Evolutionary conservation across 2,888 invertebrate species (phyloP).

Genomic region (Athetis lepigone): DNA sequence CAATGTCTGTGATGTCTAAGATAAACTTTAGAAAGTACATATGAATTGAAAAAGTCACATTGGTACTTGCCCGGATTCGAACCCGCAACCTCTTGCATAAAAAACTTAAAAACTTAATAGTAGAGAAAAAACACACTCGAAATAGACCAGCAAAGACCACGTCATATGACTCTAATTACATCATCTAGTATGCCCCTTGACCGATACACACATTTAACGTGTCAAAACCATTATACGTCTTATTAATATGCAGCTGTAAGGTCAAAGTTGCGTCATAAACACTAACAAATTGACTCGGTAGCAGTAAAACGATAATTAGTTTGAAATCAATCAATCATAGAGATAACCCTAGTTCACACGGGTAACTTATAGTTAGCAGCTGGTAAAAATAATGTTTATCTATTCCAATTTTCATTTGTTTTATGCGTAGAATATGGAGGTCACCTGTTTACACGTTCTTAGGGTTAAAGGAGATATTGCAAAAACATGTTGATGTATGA

Average conservation of each 20-base stretch:
- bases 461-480: slow-evolving; percentile 16
- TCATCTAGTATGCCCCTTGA: slow-evolving; percentile 34
- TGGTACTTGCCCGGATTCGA: too few species aligned
- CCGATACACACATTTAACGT: slow-evolving; percentile 18
- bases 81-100: too few species aligned
- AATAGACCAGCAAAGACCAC: neutral
- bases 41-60: too few species aligned
- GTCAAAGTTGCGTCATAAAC: slow-evolving; percentile 59
- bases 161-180: slow-evolving; percentile 26
- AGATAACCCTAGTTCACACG: slow-evolving; percentile 79
- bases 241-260: slow-evolving; percentile 59
- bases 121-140: neutral
- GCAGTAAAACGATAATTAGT: slow-evolving; percentile 63
- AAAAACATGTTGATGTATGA: too few species aligned
- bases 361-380: slow-evolving; percentile 53
- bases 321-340: slow-evolving; percentile 75
- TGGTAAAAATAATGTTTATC: slow-evolving; percentile 45
- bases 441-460: slow-evolving; percentile 24
- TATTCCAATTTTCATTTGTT: slow-evolving; percentile 24
- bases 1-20: too few species aligned
- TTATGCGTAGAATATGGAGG: slow-evolving; percentile 34
- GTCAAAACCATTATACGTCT: slow-evolving; percentile 48
- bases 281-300: slow-evolving; percentile 53
- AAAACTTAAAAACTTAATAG: too few species aligned
- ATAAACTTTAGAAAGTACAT: too few species aligned